Conservation (phyloP, 2,797 vertebrate genomes). For the Sternarchorhynchus goeldii region DNA sequence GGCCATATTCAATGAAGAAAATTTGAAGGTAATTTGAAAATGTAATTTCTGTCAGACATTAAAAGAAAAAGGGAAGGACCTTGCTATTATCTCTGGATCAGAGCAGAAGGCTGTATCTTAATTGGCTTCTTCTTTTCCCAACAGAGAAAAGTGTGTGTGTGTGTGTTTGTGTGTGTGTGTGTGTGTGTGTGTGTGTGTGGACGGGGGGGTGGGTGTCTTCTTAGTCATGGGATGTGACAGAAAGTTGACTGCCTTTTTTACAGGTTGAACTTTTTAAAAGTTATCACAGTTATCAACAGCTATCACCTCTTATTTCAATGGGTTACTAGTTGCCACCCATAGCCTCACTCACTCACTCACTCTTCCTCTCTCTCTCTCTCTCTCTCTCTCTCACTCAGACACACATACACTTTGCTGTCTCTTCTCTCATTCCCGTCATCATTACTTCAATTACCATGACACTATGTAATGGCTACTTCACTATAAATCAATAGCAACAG, state of each 20-base stretch:
- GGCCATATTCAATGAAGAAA: slow-evolving; percentile 57
- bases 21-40: slow-evolving; percentile 64
- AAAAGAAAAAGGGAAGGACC: slow-evolving; percentile 30
- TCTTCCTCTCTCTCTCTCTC: not conserved
- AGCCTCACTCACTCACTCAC: slow-evolving; percentile 8
- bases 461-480: too few relatives aligned
- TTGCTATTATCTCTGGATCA: slow-evolving; percentile 62
- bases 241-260: slow-evolving; percentile 33
- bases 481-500: too few relatives aligned
- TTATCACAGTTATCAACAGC: slow-evolving; percentile 8
- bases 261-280: slow-evolving; percentile 4
- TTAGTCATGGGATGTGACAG: slow-evolving; percentile 43
- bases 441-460: too few relatives aligned
- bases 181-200: not conserved
- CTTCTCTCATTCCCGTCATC: too few relatives aligned
- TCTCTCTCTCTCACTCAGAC: not conserved
- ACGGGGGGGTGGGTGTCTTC: not conserved
- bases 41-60: slow-evolving; percentile 56
- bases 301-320: slow-evolving; percentile 7
- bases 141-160: slow-evolving; percentile 36
- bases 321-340: not conserved
- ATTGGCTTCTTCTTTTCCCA: slow-evolving; percentile 12
- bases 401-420: not conserved
- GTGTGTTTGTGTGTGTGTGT: not conserved
- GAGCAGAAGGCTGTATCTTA: slow-evolving; percentile 49